Conservation (phyloP, 2,797 vertebrate genomes). For the Columba guinea region DNA sequence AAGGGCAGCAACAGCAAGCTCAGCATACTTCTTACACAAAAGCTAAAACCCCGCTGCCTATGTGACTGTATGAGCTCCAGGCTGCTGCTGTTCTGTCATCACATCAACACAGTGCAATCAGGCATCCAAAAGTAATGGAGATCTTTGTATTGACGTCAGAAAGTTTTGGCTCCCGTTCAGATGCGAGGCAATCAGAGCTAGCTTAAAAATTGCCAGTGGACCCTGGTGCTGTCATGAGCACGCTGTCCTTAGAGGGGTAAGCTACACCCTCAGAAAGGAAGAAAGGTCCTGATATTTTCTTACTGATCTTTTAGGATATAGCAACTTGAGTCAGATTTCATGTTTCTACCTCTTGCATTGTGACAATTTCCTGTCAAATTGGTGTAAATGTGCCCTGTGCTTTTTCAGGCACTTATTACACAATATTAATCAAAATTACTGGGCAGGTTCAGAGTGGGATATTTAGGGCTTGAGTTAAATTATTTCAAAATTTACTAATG, state of each 20-base stretch:
- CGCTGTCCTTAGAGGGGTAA: background rate
- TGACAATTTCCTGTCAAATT: background rate
- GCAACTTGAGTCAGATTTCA: background rate
- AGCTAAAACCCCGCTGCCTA: background rate
- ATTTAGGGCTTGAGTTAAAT: background rate
- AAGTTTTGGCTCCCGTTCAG: background rate
- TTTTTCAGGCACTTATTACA: background rate
- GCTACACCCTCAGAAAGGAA: rapidly evolving
- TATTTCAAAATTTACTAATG: background rate
- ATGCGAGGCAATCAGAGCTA: background rate
- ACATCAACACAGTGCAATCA: background rate
- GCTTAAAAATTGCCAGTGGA: background rate
- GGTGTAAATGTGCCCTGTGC: background rate
- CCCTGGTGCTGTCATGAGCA: background rate
- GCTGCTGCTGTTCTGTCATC: background rate
- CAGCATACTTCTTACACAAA: background rate
- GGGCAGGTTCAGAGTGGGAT: background rate
- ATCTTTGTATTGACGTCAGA: background rate
- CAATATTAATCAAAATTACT: background rate
- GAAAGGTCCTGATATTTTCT: background rate
- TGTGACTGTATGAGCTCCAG: background rate
- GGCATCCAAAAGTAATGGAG: background rate
- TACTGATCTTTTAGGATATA: background rate
- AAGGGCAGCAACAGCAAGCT: background rate
- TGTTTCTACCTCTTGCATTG: background rate